These are phyloP conservation scores for Drosophila meridiana DNA, from an alignment of 2,888 invertebrate species.

Conservation along the genomic window DNA sequence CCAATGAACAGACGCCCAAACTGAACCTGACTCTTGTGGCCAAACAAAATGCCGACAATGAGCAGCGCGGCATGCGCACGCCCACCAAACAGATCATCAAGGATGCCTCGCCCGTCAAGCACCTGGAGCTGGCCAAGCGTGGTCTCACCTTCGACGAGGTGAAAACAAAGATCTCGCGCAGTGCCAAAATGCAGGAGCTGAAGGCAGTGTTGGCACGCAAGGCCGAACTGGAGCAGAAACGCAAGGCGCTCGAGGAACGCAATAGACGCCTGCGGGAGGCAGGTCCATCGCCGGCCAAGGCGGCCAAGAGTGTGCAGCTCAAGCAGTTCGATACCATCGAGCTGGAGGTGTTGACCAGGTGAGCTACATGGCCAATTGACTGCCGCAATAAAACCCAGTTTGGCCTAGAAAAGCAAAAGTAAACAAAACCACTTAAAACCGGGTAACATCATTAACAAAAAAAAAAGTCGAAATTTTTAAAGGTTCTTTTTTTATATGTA, in stretches of 20 bases:
- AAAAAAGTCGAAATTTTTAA: slow-evolving; percentile 17
- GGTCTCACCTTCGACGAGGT: slow-evolving; percentile 90
- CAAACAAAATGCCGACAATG: slow-evolving; percentile 77
- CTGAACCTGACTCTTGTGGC: slow-evolving; percentile 56
- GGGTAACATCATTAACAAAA: slow-evolving; percentile 72
- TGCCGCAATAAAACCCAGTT: slow-evolving; percentile 57
- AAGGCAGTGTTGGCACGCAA: slow-evolving; percentile 89
- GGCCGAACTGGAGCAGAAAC: slow-evolving; percentile 88
- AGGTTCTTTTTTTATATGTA: slow-evolving; percentile 10
- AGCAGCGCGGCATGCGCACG: slow-evolving; percentile 81
- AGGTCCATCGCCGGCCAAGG: slow-evolving; percentile 67
- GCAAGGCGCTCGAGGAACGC: slow-evolving; percentile 84
- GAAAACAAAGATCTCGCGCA: slow-evolving; percentile 88
- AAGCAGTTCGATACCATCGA: slow-evolving; percentile 91
- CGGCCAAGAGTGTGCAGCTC: slow-evolving; percentile 85
- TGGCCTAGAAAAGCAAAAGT: slow-evolving; percentile 70
- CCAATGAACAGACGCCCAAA: slow-evolving; percentile 71
- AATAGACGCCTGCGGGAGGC: slow-evolving; percentile 80
- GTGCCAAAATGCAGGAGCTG: slow-evolving; percentile 89
- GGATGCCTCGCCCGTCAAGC: slow-evolving; percentile 76
- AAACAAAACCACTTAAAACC: slow-evolving; percentile 67
- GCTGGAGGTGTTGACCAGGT: slow-evolving; percentile 91
- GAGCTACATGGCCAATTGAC: slow-evolving; percentile 51
- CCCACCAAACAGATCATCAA: slow-evolving; percentile 85
- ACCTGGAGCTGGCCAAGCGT: slow-evolving; percentile 84